These are phyloP conservation scores for Macrostomum lignano DNA, from an alignment of 1,140 invertebrate genomes.

Conservation along the genomic window DNA sequence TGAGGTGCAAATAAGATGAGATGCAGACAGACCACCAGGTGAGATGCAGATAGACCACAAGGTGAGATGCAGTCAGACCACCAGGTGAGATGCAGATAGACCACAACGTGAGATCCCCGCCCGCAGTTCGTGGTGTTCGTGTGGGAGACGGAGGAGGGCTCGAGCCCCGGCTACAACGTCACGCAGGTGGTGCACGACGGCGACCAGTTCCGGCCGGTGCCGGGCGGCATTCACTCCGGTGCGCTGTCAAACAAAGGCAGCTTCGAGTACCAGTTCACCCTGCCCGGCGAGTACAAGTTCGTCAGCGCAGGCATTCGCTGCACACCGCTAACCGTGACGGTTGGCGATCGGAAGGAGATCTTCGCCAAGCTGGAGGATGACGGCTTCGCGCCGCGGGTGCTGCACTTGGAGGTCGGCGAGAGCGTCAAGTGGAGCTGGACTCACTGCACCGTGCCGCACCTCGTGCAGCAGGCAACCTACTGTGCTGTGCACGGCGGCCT, in stretches of 20 bases:
- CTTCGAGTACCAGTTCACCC: constrained; percentile 20
- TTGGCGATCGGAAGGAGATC: constrained; percentile 13
- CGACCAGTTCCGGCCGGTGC: constrained; percentile 17
- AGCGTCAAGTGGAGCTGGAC: constrained; percentile 21
- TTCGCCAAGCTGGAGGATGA: constrained; percentile 15
- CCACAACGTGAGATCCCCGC: no score
- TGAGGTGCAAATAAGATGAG: no score
- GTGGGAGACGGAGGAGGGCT: neutral
- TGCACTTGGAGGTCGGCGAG: constrained; percentile 20
- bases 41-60: no score
- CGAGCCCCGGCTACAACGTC: neutral
- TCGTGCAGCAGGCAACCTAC: constrained; percentile 16
- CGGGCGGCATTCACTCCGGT: constrained; percentile 16
- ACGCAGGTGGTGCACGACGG: constrained; percentile 25
- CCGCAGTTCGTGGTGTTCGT: neutral
- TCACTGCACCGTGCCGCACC: constrained; percentile 14
- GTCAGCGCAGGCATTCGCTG: constrained; percentile 15
- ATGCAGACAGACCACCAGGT: no score
- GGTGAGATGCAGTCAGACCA: no score
- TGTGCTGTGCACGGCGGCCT: constrained; percentile 8
- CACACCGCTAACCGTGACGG: constrained; percentile 15
- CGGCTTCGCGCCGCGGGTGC: constrained; percentile 16
- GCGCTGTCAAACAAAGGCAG: constrained; percentile 9
- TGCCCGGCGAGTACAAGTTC: constrained; percentile 25
- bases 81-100: no score